phyloP scores from a whole-genome alignment of 30 jellyfish, hydroid and myxozoan species.

The Hydractinia symbiolongicarpus region DNA sequence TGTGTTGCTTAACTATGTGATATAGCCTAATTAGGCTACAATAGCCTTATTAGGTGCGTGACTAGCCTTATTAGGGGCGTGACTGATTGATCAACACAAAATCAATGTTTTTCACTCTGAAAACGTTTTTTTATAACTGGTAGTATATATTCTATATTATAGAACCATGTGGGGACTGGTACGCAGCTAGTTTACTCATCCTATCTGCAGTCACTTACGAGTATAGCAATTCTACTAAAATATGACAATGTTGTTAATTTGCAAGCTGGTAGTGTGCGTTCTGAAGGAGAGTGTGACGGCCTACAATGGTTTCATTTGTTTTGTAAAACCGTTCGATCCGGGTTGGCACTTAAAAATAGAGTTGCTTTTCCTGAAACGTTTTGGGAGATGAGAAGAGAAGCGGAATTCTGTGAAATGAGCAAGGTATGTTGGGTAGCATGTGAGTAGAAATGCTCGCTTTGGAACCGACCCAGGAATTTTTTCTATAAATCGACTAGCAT shows the following conservation, averaged over 20 bases:
- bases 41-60: too few relatives aligned
- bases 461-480: too few relatives aligned
- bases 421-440: neutral
- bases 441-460: too few relatives aligned
- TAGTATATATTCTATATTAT: neutral
- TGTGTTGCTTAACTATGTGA: too few relatives aligned
- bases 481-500: too few relatives aligned
- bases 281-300: neutral
- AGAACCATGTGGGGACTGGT: constrained; percentile 31
- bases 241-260: neutral
- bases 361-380: constrained; percentile 7
- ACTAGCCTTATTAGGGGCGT: too few relatives aligned
- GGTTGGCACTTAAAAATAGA: constrained; percentile 25
- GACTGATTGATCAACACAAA: too few relatives aligned
- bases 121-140: neutral
- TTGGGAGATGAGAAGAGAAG: constrained; percentile 14
- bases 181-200: constrained; percentile 18
- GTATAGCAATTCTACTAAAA: constrained; percentile 23
- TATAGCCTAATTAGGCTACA: too few relatives aligned
- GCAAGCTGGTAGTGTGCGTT: neutral
- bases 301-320: constrained; percentile 16
- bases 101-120: neutral
- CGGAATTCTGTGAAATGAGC: constrained; percentile 15
- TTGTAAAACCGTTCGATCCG: constrained; percentile 23
- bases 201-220: constrained; percentile 13